Conservation (phyloP, 2,888 invertebrate genomes). For the Bruchidius siliquastri region DNA sequence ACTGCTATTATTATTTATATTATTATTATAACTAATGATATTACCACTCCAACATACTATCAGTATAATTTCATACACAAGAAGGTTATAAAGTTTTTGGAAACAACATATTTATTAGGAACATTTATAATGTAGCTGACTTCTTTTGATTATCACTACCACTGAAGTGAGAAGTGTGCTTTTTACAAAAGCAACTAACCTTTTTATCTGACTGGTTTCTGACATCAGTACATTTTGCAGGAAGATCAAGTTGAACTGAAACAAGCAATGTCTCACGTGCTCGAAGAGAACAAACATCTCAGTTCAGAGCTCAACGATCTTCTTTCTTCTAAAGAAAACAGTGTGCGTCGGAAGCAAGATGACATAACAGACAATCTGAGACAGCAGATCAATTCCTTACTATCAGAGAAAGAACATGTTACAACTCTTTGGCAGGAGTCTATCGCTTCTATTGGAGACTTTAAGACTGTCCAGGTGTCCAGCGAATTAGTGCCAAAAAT, state of each 20-base stretch:
- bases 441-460: constrained; percentile 62
- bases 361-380: constrained; percentile 30
- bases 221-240: constrained; percentile 11
- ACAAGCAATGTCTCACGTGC: constrained; percentile 19
- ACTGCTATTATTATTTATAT: too few relatives aligned
- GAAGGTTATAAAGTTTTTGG: too few relatives aligned
- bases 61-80: too few relatives aligned
- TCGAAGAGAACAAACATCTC: constrained; percentile 31
- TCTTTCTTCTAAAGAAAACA: constrained; percentile 8
- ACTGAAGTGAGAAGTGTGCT: too few relatives aligned
- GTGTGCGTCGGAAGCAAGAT: constrained; percentile 12
- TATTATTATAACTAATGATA: too few relatives aligned
- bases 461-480: constrained; percentile 51
- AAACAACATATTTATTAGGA: too few relatives aligned
- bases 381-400: constrained; percentile 25
- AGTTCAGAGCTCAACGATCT: constrained; percentile 17
- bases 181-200: too few relatives aligned
- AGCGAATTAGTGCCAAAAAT: constrained; percentile 36
- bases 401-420: constrained; percentile 62
- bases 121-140: too few relatives aligned
- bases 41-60: too few relatives aligned
- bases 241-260: constrained; percentile 27
- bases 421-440: constrained; percentile 64
- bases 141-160: too few relatives aligned
- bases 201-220: neutral